Conservation (phyloP, 2,113 vertebrate genomes). For the Platycercus adscitus region DNA sequence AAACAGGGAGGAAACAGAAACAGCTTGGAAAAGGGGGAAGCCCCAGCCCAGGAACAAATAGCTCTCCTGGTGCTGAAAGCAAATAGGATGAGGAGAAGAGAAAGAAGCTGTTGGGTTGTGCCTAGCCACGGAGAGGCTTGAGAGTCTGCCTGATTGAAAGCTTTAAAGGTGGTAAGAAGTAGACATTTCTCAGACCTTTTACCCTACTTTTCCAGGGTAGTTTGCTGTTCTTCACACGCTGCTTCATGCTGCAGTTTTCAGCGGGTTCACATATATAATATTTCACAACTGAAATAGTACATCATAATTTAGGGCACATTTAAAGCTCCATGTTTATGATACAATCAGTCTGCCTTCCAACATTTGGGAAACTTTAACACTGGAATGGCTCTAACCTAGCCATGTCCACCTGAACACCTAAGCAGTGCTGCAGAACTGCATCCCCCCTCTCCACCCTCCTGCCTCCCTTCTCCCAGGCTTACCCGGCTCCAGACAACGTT, state of each 20-base stretch:
- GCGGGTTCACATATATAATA: background rate
- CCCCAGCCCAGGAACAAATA: background rate
- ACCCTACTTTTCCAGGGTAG: background rate
- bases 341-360: background rate
- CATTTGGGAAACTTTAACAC: background rate
- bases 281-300: background rate
- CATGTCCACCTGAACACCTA: background rate
- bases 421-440: background rate
- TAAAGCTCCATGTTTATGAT: background rate
- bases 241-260: background rate
- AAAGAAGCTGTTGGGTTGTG: background rate
- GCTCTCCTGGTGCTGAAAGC: background rate
- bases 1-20: background rate
- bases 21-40: background rate
- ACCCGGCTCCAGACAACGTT: background rate
- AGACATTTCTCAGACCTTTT: background rate
- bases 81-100: background rate
- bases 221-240: background rate
- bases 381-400: background rate
- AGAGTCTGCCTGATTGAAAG: background rate
- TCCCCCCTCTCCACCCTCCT: background rate
- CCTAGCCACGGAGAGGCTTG: background rate
- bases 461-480: background rate
- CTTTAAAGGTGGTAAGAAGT: background rate
- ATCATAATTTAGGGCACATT: background rate